Evolutionary conservation across 2,888 invertebrate genomes (phyloP).

Genomic region (Tachina fera): DNA sequence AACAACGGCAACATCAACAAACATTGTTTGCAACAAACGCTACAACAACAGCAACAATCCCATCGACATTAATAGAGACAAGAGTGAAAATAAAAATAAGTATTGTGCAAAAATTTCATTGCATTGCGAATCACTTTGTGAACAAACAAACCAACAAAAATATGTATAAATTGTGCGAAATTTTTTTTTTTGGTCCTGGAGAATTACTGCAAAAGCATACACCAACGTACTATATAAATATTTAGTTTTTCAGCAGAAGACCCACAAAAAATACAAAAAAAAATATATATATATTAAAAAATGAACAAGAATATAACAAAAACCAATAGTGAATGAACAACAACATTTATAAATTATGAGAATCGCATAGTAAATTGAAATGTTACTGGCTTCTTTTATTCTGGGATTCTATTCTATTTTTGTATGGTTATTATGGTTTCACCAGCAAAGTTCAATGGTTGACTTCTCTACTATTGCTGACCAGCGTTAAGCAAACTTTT

Average conservation of each 20-base stretch:
- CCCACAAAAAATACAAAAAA: slow-evolving; percentile 4
- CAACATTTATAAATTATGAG: slow-evolving; percentile 80
- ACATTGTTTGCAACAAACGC: slow-evolving; percentile 35
- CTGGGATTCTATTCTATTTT: slow-evolving; percentile 41
- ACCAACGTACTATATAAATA: slow-evolving; percentile 4
- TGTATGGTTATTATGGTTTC: slow-evolving; percentile 39
- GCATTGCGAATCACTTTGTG: slow-evolving; percentile 38
- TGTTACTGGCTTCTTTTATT: slow-evolving; percentile 73
- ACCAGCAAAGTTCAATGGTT: slow-evolving; percentile 48
- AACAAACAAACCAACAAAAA: neutral
- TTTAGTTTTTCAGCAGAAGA: slow-evolving; percentile 22
- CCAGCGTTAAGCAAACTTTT: slow-evolving; percentile 27
- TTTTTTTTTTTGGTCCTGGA: slow-evolving; percentile 6
- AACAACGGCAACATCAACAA: slow-evolving; percentile 44
- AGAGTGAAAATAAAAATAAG: slow-evolving; percentile 13
- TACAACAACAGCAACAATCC: slow-evolving; percentile 7
- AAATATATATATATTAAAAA: neutral
- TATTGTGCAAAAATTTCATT: slow-evolving; percentile 47
- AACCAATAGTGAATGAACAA: slow-evolving; percentile 48
- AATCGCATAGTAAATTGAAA: slow-evolving; percentile 79
- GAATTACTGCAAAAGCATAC: slow-evolving; percentile 32
- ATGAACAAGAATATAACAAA: slow-evolving; percentile 20
- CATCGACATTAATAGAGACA: slow-evolving; percentile 12
- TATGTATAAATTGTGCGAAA: neutral
- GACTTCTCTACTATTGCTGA: neutral